Base-by-base conservation (phyloP, 2,888 invertebrate species). In the Epistrophe grossulariae region DNA sequence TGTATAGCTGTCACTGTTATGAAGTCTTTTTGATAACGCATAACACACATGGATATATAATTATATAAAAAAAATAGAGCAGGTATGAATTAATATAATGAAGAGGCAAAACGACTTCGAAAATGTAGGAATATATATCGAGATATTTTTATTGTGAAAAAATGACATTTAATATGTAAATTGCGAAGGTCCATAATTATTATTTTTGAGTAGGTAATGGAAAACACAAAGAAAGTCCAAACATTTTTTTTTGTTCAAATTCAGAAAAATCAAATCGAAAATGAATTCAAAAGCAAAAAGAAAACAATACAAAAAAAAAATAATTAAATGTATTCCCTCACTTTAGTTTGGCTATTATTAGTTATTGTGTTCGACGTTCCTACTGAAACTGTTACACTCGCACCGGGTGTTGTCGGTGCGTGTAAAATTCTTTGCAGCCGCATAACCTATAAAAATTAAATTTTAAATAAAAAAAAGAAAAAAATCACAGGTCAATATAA, bases 351-450 rank as follows among this genome's bases (percentile, higher is more conserved):
- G 88, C 92, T 92, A 91, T 91, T 92, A 90, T 92, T 92, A 91
- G 91, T 92, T 91, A 91, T 91, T 90, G 92, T 92, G 91, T 91
- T 92, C 89, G 92, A 90, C 89, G 93, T 90, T 91, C 91, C 92
- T 91, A 93, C 91, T 90, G 92, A 91, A 89, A 92, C 91, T 89
- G 92, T 91, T 89, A 91, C 92, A 91, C 92, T 91, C 90, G 92
- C 92, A 90, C 91, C 92, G 88, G 91, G 90, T 89, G 91, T 91
- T 90, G 92, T 90, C 89, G 92, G 92, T 89, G 96, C 96, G 94
- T 96, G 96, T 93, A 96, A 95, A 92, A 96, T 96, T 93, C 96
- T 95, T 94, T 96, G 95, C 93, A 96, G 94, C 94, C 96, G 96
- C 95, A 96, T 95, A 94, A 96, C 96, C 96, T 96, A 92, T 90